Evolutionary conservation across 2,797 vertebrate species (phyloP).

Genomic region (Megalops cyprinoides): DNA sequence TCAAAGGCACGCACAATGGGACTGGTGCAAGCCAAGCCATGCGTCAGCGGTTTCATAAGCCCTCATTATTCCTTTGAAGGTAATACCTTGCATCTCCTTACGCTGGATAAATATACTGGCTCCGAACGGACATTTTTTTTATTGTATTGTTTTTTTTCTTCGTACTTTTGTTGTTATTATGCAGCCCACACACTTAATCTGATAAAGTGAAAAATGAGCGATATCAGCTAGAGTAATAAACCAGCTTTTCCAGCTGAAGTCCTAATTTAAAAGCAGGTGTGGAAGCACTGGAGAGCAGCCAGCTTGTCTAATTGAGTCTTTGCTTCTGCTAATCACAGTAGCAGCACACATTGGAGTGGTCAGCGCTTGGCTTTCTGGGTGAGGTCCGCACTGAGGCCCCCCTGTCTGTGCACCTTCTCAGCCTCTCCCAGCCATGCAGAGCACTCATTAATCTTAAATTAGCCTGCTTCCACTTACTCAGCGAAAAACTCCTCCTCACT

Average conservation of each 20-base stretch:
- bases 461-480: slow-evolving; percentile 31
- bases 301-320: not conserved
- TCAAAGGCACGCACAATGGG: not conserved
- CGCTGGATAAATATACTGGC: not conserved
- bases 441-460: slow-evolving; percentile 35
- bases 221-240: not conserved
- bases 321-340: not conserved
- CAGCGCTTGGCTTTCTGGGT: not conserved
- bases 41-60: not conserved
- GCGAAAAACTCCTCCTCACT: slow-evolving; percentile 13
- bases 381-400: no score
- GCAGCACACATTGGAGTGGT: no score
- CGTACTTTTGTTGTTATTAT: not conserved
- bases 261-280: not conserved
- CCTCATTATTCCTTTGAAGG: not conserved
- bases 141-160: not conserved
- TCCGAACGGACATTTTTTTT: not conserved
- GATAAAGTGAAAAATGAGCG: not conserved
- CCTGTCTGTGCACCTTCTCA: no score
- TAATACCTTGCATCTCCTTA: not conserved
- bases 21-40: not conserved
- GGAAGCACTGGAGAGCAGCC: not conserved
- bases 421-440: no score
- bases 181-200: not conserved
- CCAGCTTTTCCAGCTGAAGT: not conserved